These are phyloP conservation scores for Babyrousa celebensis DNA, from an alignment of 2,797 vertebrate genomes.

Conservation along the genomic window DNA sequence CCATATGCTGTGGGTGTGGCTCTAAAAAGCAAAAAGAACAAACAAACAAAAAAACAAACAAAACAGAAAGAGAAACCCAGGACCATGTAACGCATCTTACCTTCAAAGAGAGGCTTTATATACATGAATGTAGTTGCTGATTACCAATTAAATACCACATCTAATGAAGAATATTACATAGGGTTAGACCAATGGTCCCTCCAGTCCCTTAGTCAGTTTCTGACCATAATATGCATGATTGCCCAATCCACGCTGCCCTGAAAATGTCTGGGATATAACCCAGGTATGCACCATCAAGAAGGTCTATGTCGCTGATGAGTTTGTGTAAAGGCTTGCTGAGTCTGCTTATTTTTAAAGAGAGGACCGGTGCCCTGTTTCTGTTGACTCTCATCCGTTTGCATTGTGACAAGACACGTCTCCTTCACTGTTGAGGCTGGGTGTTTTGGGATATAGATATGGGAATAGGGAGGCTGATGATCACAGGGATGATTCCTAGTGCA, in stretches of 20 bases:
- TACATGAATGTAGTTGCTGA: neutral
- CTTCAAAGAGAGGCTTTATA: neutral
- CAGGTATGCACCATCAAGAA: neutral
- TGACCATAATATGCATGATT: neutral
- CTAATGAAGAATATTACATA: neutral
- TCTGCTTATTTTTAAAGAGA: neutral
- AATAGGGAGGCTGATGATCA: neutral
- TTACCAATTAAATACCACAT: neutral
- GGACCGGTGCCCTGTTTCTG: neutral
- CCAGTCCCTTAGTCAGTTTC: neutral
- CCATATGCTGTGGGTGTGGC: no score
- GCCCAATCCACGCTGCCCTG: neutral
- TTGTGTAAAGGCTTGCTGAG: neutral
- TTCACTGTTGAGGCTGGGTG: neutral
- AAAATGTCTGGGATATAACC: neutral
- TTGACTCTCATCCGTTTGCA: neutral
- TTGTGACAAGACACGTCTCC: neutral
- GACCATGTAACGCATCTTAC: neutral
- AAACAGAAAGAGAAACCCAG: neutral
- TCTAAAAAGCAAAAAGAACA: no score
- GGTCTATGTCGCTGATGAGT: neutral
- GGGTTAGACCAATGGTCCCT: neutral
- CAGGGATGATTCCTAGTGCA: neutral
- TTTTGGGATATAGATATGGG: accelerated
- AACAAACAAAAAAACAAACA: no score